A percentile compares a stretch with the other conserved stretches of the same genome.
These are phyloP conservation scores for Telmatherina bonti DNA, from an alignment of 2,797 vertebrate species.

Conservation along the genomic window DNA sequence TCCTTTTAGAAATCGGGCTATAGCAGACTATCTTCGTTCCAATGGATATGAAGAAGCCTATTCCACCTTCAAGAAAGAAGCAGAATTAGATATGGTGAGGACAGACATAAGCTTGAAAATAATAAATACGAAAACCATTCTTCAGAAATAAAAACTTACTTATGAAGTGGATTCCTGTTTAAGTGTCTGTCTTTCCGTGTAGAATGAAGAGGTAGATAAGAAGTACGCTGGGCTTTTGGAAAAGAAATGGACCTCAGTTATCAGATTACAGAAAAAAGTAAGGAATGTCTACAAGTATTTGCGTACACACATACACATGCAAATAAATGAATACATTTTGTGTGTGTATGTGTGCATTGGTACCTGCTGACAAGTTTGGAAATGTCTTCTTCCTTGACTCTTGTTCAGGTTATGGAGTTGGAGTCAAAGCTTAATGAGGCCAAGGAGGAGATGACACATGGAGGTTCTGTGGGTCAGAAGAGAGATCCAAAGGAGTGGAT, in stretches of 20 bases:
- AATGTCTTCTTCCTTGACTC: background rate
- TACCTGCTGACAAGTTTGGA: background rate
- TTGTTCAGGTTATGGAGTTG: constrained; percentile 95
- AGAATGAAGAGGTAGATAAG: constrained; percentile 99
- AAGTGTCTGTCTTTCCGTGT: constrained; percentile 28
- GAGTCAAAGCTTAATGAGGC: constrained; percentile 99
- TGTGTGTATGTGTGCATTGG: too few relatives aligned
- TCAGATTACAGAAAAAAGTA: constrained; percentile 99
- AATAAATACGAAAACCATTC: background rate
- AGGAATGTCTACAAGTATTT: constrained; percentile 12
- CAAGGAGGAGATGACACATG: constrained; percentile 98
- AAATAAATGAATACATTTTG: too few relatives aligned
- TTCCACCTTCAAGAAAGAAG: constrained; percentile 99
- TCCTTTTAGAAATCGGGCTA: constrained; percentile 97
- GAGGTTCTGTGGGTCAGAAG: constrained; percentile 94
- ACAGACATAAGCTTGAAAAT: background rate
- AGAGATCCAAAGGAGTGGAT: constrained; percentile 99
- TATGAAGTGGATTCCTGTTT: constrained; percentile 1
- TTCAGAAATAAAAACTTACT: background rate
- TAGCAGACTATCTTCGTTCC: constrained; percentile 99
- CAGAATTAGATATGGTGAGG: constrained; percentile 96
- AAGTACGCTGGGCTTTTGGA: constrained; percentile 99
- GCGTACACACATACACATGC: background rate
- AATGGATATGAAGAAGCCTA: constrained; percentile 99
- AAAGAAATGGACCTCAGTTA: constrained; percentile 99